Evolutionary conservation across 37 sponge, comb jelly and placozoan genomes (phyloP), one percentile per base, ranked within the genome.

Genomic region (Chondrosia reniformis): DNA sequence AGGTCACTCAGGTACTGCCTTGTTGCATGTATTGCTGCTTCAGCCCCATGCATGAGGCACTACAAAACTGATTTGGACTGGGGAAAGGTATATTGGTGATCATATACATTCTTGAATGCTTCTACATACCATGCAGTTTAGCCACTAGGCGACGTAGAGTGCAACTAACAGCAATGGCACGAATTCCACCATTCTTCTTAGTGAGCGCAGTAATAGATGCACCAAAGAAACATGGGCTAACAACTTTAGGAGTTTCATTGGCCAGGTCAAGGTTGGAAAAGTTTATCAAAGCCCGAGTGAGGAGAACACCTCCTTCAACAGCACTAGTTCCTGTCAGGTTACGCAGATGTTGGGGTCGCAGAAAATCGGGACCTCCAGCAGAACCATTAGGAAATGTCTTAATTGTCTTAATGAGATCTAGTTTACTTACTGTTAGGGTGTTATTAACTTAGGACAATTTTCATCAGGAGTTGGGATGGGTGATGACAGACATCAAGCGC

Each of bases 271-370:
- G 56, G 55, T 45, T 80, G 10, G 46, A 32, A 3, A 85, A 75
- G 40, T 45, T 9, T 3, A 76, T 63, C 22, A 85, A 79, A 2
- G 76, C 55, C 24, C 40, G 4, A 25, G 80, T 19, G 6, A 85
- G 66, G 22, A 38, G 42, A 22, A 17, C 25, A 28, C 40, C 76
- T 38, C 81, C 76, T 8, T 33, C 86, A 46, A 28, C 65, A 10
- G 81, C 80, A 0, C 39, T 36, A 10, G 41, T 4, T 15, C 40
- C 33, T 39, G 33, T 64, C 75, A 79, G 15, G 37, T 84, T 80
- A n/a, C 64, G 32, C 24, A 84, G 85, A 40, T 84, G 85, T 75
- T 80, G 80, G 33, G 81, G 86, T 7, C 46, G 45, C 19, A 84
- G 37, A 12, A 62, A 61, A 84, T 78, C 79, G 33, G 85, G 79